Base-by-base conservation (phyloP, 2,888 invertebrate species). In the Empis stercorea region DNA sequence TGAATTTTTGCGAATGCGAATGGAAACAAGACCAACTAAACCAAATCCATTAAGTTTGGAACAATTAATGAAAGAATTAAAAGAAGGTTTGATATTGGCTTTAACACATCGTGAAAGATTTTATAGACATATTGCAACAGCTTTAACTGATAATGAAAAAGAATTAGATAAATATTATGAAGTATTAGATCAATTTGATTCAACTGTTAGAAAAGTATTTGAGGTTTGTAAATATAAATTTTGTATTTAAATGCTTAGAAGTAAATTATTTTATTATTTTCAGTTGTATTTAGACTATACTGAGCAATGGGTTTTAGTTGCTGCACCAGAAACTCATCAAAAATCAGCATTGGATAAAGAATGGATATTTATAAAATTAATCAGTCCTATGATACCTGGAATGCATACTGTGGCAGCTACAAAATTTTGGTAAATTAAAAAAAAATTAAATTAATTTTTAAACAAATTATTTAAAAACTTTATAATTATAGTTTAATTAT, bases 41-140 rank as follows among this genome's bases (percentile, higher is more conserved):
- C 93, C 93, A 0, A 91, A 89, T 44, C 81, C 85, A 9, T 76
- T 93, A 41, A 91, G 91, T 55, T 79, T 93, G 41, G 78, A 87
- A 59, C 92, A 93, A 74, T 65, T 92, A 44, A 87, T 91, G 72
- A 81, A 85, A 61, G 95, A 96, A 69, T 76, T 93, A 53, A 86
- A 91, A 51, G 94, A 95, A 59, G 91, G 91, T 1, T 70, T 96
- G 46, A 81, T 81, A 57, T 80, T 91, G 42, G 88, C 93, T 13
- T 80, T 87, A 37, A 76, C 81, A 48, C 85, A 89, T 68, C 81
- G 91, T 13, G 79, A 84, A 57, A 79, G 85, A 59, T 91, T 81
- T 64, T 73, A 79, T 41, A 73, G 75, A 2, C 79, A 85, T 64
- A 76, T 81, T 46, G 71, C 71, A 13, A 76, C 76, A 10, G 80